Percentiles rank a stretch among this genome's conserved stretches.
Evolutionary conservation across 2,797 vertebrate genomes (phyloP).

Genomic region (Prionace glauca): DNA sequence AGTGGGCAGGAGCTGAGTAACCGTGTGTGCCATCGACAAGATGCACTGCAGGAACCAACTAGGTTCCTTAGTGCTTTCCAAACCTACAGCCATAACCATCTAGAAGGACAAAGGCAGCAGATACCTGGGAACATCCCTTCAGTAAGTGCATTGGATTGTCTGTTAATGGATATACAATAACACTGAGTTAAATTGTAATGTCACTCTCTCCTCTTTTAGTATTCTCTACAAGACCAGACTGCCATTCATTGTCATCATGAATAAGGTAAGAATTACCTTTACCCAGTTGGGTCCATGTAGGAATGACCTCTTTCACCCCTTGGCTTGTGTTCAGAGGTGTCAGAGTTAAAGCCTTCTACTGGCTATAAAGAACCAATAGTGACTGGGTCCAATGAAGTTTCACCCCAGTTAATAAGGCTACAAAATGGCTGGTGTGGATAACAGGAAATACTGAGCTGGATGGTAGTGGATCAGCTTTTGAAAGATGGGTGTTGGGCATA

Average conservation of each 20-base stretch:
- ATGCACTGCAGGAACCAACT: no score
- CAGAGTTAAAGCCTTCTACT: not conserved
- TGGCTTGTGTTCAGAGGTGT: not conserved
- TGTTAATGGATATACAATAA: not conserved
- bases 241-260: conserved; percentile 92
- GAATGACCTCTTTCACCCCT: not conserved
- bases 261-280: conserved; percentile 71
- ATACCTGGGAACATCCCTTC: no score
- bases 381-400: not conserved
- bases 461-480: not conserved
- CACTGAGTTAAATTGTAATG: not conserved
- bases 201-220: conserved; percentile 54
- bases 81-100: no score
- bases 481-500: not conserved
- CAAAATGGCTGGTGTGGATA: not conserved
- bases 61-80: no score
- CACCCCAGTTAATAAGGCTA: not conserved
- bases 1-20: no score
- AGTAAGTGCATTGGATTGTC: not conserved
- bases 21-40: no score
- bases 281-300: not conserved
- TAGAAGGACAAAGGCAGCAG: no score
- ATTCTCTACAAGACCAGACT: conserved; percentile 96
- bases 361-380: not conserved
- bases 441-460: not conserved